These are phyloP conservation scores for Emydocephalus ijimae DNA, from an alignment of 2,113 vertebrate species.

Conservation along the genomic window DNA sequence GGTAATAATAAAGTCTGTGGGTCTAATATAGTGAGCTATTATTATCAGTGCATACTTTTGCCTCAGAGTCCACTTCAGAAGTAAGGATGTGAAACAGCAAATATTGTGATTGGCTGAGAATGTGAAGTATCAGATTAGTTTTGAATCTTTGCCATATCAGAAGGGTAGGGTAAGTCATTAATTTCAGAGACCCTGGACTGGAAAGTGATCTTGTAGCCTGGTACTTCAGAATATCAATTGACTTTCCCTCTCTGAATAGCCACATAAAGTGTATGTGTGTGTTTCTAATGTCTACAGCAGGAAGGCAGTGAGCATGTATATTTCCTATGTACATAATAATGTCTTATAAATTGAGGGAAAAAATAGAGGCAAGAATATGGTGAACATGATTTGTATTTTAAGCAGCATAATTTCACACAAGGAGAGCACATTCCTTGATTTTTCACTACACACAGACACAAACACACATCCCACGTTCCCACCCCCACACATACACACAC, in stretches of 20 bases:
- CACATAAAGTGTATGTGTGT: background rate
- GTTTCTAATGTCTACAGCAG: background rate
- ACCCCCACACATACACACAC: background rate
- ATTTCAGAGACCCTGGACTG: background rate
- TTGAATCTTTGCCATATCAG: background rate
- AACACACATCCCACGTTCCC: background rate
- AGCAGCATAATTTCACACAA: slow-evolving; percentile 18
- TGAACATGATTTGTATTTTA: background rate
- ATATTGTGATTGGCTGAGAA: background rate
- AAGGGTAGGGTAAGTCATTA: background rate
- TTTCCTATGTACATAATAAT: background rate
- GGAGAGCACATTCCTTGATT: slow-evolving; percentile 20
- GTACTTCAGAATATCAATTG: background rate
- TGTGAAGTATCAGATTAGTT: background rate
- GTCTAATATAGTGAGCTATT: background rate
- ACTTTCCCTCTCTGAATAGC: background rate
- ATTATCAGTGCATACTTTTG: background rate
- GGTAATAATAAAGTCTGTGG: slow-evolving; percentile 5
- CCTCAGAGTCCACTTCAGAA: background rate
- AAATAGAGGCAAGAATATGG: background rate
- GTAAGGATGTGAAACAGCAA: background rate
- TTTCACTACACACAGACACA: background rate
- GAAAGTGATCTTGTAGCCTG: background rate
- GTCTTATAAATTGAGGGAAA: background rate
- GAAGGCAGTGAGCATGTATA: background rate